Percentiles rank a stretch among this genome's conserved stretches.
These are phyloP conservation scores for Corvus hawaiiensis DNA, from an alignment of 2,113 vertebrate species.

Conservation along the genomic window DNA sequence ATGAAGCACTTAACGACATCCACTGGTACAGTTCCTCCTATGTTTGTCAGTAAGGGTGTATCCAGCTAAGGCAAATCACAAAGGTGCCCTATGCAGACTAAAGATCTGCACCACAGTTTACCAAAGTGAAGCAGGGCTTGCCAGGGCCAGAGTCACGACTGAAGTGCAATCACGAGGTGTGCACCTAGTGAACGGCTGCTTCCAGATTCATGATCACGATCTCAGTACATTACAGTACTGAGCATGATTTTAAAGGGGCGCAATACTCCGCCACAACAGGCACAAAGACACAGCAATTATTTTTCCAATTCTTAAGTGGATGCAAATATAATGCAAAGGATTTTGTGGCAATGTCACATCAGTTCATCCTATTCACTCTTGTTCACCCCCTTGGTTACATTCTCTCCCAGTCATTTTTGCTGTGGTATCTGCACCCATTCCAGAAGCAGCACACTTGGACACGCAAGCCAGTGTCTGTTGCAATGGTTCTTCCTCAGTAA, in stretches of 20 bases:
- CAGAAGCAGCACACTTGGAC: background rate
- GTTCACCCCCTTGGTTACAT: background rate
- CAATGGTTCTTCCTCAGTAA: background rate
- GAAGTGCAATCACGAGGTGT: accelerated
- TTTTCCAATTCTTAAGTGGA: background rate
- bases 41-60: background rate
- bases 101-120: background rate
- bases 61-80: background rate
- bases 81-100: background rate
- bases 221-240: background rate
- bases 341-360: background rate
- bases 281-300: background rate
- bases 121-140: background rate
- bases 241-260: background rate
- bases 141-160: background rate
- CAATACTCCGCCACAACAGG: background rate
- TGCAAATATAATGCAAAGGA: background rate
- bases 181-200: background rate
- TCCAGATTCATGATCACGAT: background rate
- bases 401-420: background rate
- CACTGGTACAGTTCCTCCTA: background rate
- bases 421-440: background rate
- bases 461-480: background rate
- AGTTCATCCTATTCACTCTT: background rate
- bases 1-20: background rate